phyloP scores from a whole-genome alignment of 2,797 vertebrate genomes.

The Pempheris klunzingeri region DNA sequence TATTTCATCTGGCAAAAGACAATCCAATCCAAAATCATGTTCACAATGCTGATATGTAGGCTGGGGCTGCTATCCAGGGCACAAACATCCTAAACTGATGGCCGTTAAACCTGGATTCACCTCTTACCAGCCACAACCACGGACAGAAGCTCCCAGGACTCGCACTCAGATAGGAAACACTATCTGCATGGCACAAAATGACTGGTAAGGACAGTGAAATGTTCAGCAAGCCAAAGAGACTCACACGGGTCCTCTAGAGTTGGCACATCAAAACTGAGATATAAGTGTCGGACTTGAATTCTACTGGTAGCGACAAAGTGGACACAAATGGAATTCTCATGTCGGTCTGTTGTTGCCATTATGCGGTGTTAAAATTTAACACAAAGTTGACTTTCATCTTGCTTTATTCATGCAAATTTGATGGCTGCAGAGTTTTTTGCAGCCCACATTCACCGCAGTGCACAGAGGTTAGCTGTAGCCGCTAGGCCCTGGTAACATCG shows the following conservation, averaged over 20 bases:
- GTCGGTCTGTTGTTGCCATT: conserved; percentile 3
- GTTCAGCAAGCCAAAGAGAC: conserved; percentile 15
- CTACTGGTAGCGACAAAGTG: conserved; percentile 15
- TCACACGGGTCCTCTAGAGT: neutral
- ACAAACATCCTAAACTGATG: conserved; percentile 44
- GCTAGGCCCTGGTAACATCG: no score
- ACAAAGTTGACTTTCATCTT: conserved; percentile 20
- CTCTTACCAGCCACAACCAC: conserved; percentile 22
- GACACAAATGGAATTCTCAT: conserved; percentile 22
- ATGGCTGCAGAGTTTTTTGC: neutral
- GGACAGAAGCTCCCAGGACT: conserved; percentile 27
- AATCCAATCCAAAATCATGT: conserved; percentile 44
- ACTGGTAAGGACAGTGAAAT: conserved; percentile 4
- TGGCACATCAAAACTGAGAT: conserved; percentile 6
- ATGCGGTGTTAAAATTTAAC: conserved; percentile 22
- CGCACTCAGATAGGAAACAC: conserved; percentile 13
- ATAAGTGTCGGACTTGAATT: conserved; percentile 12
- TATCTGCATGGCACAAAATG: conserved; percentile 13
- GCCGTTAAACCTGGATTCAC: conserved; percentile 52
- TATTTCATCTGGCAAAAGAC: conserved; percentile 44
- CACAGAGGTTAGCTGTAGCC: neutral
- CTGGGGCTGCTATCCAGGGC: conserved; percentile 32
- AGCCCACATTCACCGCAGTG: neutral
- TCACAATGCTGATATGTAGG: conserved; percentile 32
- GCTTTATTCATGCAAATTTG: conserved; percentile 33